Conservation (phyloP, 2,797 vertebrate species). For the Pangasius macronema region DNA sequence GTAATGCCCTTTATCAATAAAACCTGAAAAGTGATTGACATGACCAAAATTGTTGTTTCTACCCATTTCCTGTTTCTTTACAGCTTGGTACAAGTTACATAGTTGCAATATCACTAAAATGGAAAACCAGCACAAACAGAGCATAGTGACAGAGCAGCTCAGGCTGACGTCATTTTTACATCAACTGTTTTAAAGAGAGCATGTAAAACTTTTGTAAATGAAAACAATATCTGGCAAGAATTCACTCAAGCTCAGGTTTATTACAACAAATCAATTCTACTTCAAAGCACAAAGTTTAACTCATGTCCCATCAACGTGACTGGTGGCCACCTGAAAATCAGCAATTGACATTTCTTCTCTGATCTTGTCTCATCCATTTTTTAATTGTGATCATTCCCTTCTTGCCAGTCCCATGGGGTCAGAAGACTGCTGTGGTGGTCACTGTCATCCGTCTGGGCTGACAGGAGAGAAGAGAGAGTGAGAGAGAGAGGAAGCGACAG, state of each 20-base stretch:
- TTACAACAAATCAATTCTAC: slow-evolving; percentile 48
- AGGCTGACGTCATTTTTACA: slow-evolving; percentile 11
- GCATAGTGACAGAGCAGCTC: neutral
- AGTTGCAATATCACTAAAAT: slow-evolving; percentile 15
- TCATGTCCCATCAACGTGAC: slow-evolving; percentile 66
- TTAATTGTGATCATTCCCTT: slow-evolving; percentile 81
- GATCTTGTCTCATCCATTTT: slow-evolving; percentile 82
- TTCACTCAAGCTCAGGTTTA: slow-evolving; percentile 11
- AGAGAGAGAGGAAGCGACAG: slow-evolving; percentile 63
- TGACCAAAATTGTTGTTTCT: slow-evolving; percentile 1
- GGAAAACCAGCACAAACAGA: neutral
- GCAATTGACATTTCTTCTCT: slow-evolving; percentile 73
- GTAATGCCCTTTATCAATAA: neutral
- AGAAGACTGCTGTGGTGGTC: slow-evolving; percentile 74
- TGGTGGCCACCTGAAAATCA: slow-evolving; percentile 75
- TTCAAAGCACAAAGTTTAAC: slow-evolving; percentile 61
- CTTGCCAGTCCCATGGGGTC: slow-evolving; percentile 63
- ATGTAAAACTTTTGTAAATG: slow-evolving; percentile 26
- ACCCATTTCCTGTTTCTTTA: neutral
- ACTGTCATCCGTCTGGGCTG: slow-evolving; percentile 81
- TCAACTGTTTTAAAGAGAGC: neutral
- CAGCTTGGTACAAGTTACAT: neutral
- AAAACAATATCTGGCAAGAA: slow-evolving; percentile 10
- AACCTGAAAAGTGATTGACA: neutral
- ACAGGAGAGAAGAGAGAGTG: slow-evolving; percentile 69